Percentiles rank a stretch among this genome's conserved stretches.
These are phyloP conservation scores for Poeciliopsis turneri DNA, from an alignment of 2,797 vertebrate genomes.

Conservation along the genomic window DNA sequence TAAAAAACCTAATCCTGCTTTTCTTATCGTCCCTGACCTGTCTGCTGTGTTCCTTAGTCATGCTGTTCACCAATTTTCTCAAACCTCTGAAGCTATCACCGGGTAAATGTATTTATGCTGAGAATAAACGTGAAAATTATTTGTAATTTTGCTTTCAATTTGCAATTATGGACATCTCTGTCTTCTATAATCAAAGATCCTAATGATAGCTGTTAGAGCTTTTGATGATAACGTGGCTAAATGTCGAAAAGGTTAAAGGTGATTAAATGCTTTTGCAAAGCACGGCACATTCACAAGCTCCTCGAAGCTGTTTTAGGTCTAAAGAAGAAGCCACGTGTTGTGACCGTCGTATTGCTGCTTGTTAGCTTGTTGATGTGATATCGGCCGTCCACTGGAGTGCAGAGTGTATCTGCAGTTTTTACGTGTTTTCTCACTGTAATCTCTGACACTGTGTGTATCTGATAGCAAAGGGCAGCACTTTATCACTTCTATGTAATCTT, in stretches of 20 bases:
- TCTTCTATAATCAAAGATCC: background rate
- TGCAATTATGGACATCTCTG: background rate
- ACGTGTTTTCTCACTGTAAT: slow-evolving; percentile 54
- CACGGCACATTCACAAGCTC: background rate
- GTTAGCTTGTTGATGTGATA: slow-evolving; percentile 28
- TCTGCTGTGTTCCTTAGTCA: background rate
- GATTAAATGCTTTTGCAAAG: background rate
- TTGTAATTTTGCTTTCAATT: background rate
- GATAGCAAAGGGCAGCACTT: slow-evolving; percentile 65
- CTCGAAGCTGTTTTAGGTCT: background rate
- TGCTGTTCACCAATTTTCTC: background rate
- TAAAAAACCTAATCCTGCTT: background rate
- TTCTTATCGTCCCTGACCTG: background rate
- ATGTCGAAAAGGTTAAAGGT: background rate
- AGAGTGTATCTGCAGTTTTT: slow-evolving; percentile 52
- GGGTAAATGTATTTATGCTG: background rate
- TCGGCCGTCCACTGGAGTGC: slow-evolving; percentile 48
- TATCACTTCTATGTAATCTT: slow-evolving; percentile 68
- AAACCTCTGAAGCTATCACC: background rate
- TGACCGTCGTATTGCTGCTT: background rate
- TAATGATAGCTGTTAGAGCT: background rate
- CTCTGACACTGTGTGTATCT: slow-evolving; percentile 59
- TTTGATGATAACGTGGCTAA: background rate
- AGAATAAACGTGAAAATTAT: background rate
- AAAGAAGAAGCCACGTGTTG: background rate